These are phyloP conservation scores for Byasa hedistus DNA, from an alignment of 2,888 invertebrate species.

Conservation along the genomic window DNA sequence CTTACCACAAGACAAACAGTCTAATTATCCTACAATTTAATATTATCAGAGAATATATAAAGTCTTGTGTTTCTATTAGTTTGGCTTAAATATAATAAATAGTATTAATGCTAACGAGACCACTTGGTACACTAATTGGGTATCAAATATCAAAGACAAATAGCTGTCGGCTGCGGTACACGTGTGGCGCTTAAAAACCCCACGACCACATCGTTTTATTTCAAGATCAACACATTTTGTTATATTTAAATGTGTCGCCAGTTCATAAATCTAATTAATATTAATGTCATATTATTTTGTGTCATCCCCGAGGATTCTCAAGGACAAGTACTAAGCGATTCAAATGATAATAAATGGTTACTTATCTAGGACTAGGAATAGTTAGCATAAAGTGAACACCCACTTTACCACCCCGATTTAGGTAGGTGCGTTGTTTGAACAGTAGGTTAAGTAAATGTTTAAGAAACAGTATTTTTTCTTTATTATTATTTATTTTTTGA, in stretches of 20 bases:
- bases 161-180: conserved; percentile 5
- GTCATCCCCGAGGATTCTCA: neutral
- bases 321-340: neutral
- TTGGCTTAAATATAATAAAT: no score
- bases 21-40: no score
- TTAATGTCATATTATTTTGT: neutral
- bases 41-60: no score
- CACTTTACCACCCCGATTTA: neutral
- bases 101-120: conserved; percentile 3
- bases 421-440: neutral
- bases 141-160: conserved; percentile 26
- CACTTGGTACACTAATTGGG: conserved; percentile 14
- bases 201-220: neutral
- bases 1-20: no score
- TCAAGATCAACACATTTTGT: neutral
- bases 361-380: neutral
- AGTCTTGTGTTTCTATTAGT: no score
- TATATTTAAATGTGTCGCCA: conserved; percentile 1
- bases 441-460: neutral
- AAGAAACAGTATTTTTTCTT: neutral
- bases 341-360: neutral
- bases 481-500: neutral
- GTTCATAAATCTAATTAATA: neutral
- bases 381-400: conserved; percentile 1
- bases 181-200: conserved; percentile 7